phyloP scores from a whole-genome alignment of 2,113 vertebrate species.

The Amphiprion percula region DNA sequence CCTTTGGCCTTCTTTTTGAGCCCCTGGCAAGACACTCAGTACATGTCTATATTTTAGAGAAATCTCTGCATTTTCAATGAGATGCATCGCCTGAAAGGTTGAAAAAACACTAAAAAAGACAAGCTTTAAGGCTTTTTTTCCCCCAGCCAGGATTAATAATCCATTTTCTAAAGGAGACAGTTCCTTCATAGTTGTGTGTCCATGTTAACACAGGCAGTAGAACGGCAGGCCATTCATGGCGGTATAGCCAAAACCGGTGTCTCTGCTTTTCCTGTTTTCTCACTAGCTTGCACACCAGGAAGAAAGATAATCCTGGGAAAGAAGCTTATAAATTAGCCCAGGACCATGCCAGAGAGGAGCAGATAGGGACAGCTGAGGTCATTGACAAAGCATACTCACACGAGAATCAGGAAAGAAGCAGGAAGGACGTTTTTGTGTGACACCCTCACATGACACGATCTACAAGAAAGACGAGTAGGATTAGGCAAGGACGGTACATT shows the following conservation, averaged over 20 bases:
- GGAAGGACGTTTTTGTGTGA: conserved; percentile 28
- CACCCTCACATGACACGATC: conserved; percentile 23
- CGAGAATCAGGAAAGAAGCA: conserved; percentile 19
- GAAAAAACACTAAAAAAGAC: not conserved
- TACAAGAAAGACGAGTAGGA: conserved; percentile 10
- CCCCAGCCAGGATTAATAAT: conserved; percentile 14
- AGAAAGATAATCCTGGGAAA: conserved; percentile 83
- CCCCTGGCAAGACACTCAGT: conserved; percentile 3
- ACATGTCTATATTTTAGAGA: conserved; percentile 15
- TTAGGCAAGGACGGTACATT: conserved; percentile 4
- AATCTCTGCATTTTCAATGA: not conserved
- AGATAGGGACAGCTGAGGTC: conserved; percentile 73
- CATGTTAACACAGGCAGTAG: conserved; percentile 26
- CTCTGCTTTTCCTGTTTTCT: conserved; percentile 53
- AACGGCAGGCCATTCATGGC: conserved; percentile 45
- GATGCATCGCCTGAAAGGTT: not conserved
- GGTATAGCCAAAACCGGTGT: conserved; percentile 53
- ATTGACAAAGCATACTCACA: conserved; percentile 66
- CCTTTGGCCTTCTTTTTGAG: conserved; percentile 17
- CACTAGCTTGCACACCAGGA: conserved; percentile 70
- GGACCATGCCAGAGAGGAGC: conserved; percentile 74
- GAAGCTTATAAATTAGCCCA: conserved; percentile 84
- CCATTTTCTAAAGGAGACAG: conserved; percentile 14
- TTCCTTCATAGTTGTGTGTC: conserved; percentile 23
- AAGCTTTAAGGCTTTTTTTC: not conserved